Conservation (phyloP, 2,797 vertebrate species). For the Chanos chanos region DNA sequence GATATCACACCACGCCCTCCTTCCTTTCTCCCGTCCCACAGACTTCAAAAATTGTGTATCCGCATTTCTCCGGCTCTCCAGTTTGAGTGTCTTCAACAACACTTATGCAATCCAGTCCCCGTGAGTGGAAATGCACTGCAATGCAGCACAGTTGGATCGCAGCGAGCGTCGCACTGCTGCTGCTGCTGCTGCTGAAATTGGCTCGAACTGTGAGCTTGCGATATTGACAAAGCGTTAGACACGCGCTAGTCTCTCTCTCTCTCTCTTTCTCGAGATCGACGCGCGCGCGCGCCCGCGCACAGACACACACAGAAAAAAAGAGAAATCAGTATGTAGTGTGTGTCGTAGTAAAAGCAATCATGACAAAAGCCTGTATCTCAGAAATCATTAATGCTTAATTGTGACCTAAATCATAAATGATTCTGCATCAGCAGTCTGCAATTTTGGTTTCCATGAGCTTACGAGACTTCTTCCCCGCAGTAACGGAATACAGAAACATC, state of each 20-base stretch:
- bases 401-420: no score
- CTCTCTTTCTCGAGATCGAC: not conserved
- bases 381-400: no score
- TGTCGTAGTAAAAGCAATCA: no score
- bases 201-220: not conserved
- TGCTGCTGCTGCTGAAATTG: not conserved
- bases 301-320: no score
- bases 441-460: no score
- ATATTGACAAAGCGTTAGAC: conserved; percentile 5
- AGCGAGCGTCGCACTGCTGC: not conserved
- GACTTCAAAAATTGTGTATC: not conserved
- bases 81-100: no score
- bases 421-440: no score
- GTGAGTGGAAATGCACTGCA: conserved; percentile 21
- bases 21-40: not conserved
- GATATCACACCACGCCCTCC: not conserved
- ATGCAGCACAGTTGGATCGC: conserved; percentile 30
- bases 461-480: no score
- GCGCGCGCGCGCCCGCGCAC: no score
- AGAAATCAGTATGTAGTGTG: no score
- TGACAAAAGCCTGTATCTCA: no score
- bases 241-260: not conserved
- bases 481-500: no score
- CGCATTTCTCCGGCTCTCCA: conserved; percentile 1
- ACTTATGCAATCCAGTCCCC: conserved; percentile 29